Base-by-base conservation (phyloP, 2,113 vertebrate genomes). In the Bungarus multicinctus region DNA sequence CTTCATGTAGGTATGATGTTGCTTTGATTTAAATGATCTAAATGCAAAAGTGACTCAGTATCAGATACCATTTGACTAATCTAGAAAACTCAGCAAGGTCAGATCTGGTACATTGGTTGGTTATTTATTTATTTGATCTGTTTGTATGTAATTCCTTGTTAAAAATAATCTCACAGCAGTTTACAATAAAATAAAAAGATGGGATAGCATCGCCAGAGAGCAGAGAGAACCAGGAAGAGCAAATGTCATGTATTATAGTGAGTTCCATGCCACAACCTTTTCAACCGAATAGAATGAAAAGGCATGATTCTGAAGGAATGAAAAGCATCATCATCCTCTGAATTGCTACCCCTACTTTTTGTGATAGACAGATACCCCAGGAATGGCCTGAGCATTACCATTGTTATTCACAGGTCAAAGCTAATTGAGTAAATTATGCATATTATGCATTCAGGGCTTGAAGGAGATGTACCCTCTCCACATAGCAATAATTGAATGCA, bases 251-350 rank as follows among this genome's bases (percentile, higher is more conserved):
- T 54, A 3, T 0, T 43, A 45, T 54, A 58, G 86, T 91, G 87
- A 93, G 39, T 74, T 8, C 92, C 94, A 57, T 50, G 50, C 85
- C 90, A 89, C 53, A 95, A 58, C 55, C 94, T 69, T 50, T 8
- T 23, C 55, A 4, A 12, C 90, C 91, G 93, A 90, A 94, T 45
- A 89, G 53, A 96, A 95, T 69, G 93, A 0, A 95, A 88, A 4
- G 47, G 92, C 91, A 94, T 91, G 93, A 94, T 93, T 64, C 57
- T 92, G 7, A 87, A 50, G 93, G 53, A 90, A 93, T 90, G 20
- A 93, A 96, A 95, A 94, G 88, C 92, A 95, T 47, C 18, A 89
- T 23, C n/a, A 86, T 69, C 47, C 7, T 90, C 87, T 64, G 55
- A 93, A 94, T 58, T 87, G 47, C n/a, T 58, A 54, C 50, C 91